Conservation (phyloP, 2,113 vertebrate species). For the Hassar affinis region DNA sequence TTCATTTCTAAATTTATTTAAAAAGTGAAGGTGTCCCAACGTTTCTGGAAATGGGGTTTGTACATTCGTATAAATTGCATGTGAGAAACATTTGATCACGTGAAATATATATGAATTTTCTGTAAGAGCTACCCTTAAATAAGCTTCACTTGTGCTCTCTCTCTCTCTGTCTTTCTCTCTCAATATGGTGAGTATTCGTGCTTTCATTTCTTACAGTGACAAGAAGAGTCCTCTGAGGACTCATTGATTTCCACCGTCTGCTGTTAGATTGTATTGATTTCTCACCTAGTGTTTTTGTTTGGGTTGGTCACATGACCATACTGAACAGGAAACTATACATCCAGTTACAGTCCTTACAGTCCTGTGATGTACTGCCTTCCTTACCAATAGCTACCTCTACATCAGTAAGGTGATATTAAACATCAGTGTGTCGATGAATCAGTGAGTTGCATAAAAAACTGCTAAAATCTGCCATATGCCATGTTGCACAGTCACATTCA, state of each 20-base stretch:
- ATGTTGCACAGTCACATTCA: neutral
- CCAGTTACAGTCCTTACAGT: constrained; percentile 8
- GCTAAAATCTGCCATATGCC: neutral
- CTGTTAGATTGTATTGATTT: constrained; percentile 28
- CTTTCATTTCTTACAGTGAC: constrained; percentile 21
- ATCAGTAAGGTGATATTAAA: neutral
- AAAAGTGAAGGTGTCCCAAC: no score
- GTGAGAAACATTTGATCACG: neutral
- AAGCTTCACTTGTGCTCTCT: neutral
- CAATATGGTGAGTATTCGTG: neutral
- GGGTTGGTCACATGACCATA: neutral
- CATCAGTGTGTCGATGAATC: neutral
- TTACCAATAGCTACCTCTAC: neutral
- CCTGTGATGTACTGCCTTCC: constrained; percentile 8
- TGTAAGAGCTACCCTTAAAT: neutral
- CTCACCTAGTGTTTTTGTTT: constrained; percentile 28
- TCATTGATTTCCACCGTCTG: constrained; percentile 8
- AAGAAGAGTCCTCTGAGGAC: neutral
- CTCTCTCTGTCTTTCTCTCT: neutral
- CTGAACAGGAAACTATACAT: neutral
- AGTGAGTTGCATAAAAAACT: neutral
- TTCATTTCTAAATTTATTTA: no score
- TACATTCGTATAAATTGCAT: neutral
- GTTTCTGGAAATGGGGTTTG: no score
- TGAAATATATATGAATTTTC: neutral